Evolutionary conservation across 2,113 vertebrate genomes (phyloP).

Genomic region (Notiomystis cincta): DNA sequence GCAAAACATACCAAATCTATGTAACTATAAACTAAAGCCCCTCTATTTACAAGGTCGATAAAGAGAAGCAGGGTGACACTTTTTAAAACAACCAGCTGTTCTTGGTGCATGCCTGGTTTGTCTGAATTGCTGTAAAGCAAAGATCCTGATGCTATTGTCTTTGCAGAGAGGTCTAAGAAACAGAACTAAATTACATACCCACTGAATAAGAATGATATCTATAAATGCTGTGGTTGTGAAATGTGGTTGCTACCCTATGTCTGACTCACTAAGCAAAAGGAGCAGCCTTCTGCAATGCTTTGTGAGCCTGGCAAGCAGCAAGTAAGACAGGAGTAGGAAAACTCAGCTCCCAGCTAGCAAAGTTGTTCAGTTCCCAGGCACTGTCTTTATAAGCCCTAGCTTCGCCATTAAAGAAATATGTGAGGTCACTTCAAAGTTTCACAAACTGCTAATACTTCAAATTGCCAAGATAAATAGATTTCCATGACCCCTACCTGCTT

Average conservation of each 20-base stretch:
- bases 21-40: rapidly evolving
- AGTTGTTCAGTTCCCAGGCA: not conserved
- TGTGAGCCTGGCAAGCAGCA: not conserved
- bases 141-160: not conserved
- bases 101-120: not conserved
- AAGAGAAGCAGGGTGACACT: not conserved
- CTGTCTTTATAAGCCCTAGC: not conserved
- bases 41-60: not conserved
- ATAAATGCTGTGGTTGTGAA: not conserved
- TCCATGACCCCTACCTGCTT: not conserved
- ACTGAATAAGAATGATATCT: not conserved
- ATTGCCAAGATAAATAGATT: not conserved
- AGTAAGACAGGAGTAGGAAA: not conserved
- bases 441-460: not conserved
- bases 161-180: not conserved
- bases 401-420: not conserved
- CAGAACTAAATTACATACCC: not conserved
- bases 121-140: not conserved
- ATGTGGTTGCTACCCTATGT: not conserved
- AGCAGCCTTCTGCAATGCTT: not conserved
- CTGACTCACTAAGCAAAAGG: not conserved
- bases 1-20: not conserved
- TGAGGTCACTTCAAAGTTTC: not conserved
- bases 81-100: not conserved
- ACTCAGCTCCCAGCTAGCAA: not conserved